Conservation (phyloP, 2,888 invertebrate genomes). For the Ornithoptera alexandrae region DNA sequence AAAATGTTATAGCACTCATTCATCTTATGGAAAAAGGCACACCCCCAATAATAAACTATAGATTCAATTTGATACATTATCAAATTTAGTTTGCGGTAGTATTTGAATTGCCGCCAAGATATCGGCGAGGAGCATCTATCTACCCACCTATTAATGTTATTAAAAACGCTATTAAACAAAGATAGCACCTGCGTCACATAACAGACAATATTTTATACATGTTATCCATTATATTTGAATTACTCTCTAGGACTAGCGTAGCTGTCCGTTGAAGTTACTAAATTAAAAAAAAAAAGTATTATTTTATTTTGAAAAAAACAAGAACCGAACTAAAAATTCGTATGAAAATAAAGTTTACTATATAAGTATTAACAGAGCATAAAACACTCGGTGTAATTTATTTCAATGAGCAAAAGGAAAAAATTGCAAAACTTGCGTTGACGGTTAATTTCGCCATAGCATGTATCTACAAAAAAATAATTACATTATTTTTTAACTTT, state of each 20-base stretch:
- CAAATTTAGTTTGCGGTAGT: conserved; percentile 54
- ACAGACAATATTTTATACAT: conserved; percentile 50
- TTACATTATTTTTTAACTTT: not conserved
- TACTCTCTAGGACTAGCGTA: no score
- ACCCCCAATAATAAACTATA: conserved; percentile 42
- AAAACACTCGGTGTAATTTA: no score
- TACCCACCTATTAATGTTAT: conserved; percentile 62
- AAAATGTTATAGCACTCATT: not conserved
- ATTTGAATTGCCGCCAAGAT: conserved; percentile 71
- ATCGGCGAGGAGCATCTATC: conserved; percentile 56
- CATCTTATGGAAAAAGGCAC: conserved; percentile 31
- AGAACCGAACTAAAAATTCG: no score
- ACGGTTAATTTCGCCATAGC: not conserved
- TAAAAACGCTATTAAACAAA: conserved; percentile 60
- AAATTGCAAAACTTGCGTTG: not conserved
- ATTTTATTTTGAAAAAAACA: no score
- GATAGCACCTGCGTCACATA: conserved; percentile 55
- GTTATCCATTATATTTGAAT: not conserved
- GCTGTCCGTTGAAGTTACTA: no score
- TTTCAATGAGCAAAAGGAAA: not conserved
- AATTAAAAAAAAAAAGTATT: no score
- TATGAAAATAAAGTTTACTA: no score
- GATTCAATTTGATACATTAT: conserved; percentile 50
- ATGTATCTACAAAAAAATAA: not conserved
- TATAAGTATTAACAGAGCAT: no score